These are phyloP conservation scores for Babyrousa celebensis DNA, from an alignment of 2,797 vertebrate species.

Conservation along the genomic window DNA sequence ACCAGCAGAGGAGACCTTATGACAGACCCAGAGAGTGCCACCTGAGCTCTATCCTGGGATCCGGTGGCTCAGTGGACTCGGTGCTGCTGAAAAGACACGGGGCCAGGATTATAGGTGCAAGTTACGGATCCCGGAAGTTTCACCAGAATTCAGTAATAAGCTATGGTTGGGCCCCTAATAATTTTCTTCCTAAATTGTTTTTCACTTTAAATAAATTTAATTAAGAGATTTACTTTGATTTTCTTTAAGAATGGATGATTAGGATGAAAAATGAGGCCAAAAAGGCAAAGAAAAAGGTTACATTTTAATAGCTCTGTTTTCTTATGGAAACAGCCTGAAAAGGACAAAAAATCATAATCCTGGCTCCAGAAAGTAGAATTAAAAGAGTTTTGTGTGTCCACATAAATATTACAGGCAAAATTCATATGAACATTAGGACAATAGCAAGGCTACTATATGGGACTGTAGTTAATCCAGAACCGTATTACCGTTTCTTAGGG, in stretches of 20 bases:
- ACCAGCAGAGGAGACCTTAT: not conserved
- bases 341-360: not conserved
- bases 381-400: not conserved
- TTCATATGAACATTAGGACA: not conserved
- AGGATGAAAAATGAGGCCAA: constrained; percentile 7
- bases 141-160: not conserved
- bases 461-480: not conserved
- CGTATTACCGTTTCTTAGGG: not conserved
- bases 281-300: not conserved
- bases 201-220: not conserved
- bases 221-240: not conserved
- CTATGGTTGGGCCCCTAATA: not conserved
- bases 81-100: not conserved
- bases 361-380: constrained; percentile 19
- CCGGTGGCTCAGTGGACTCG: not conserved
- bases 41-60: not conserved
- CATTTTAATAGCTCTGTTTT: constrained; percentile 11
- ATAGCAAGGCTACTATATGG: not conserved
- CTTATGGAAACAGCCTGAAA: not conserved
- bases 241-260: constrained; percentile 8
- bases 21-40: not conserved
- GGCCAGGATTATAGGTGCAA: not conserved
- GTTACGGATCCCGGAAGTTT: not conserved
- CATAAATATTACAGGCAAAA: not conserved
- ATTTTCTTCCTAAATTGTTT: constrained; percentile 1